These are phyloP conservation scores for Volucella bombylans DNA, from an alignment of 2,888 invertebrate genomes.

Conservation along the genomic window DNA sequence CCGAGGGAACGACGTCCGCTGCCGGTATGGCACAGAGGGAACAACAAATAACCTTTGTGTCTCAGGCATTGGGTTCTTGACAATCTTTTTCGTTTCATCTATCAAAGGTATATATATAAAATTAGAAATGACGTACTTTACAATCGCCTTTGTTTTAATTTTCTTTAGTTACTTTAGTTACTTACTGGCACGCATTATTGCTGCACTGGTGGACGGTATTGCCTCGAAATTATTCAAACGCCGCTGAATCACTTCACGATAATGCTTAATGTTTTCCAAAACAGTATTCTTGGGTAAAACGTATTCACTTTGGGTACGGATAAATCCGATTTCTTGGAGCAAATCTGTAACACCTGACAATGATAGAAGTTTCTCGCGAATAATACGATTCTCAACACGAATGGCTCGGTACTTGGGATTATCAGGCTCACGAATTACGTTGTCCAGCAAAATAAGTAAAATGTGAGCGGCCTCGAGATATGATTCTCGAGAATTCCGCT, in stretches of 20 bases:
- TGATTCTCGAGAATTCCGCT: conserved; percentile 77
- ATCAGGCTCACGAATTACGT: conserved; percentile 80
- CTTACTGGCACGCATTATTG: conserved; percentile 63
- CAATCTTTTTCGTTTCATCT: conserved; percentile 47
- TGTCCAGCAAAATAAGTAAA: conserved; percentile 80
- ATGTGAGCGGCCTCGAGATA: conserved; percentile 81
- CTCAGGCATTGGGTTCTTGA: conserved; percentile 23
- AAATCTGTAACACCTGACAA: conserved; percentile 78
- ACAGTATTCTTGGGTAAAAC: conserved; percentile 78
- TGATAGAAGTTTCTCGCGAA: conserved; percentile 80
- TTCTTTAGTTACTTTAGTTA: conserved; percentile 3
- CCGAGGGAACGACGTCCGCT: conserved; percentile 81
- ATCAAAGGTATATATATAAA: conserved; percentile 32
- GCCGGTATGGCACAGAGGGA: conserved; percentile 78
- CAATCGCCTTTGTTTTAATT: background rate
- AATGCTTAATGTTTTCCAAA: conserved; percentile 79
- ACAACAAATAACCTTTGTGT: conserved; percentile 42
- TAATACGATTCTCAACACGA: conserved; percentile 80
- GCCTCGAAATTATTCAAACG: conserved; percentile 56
- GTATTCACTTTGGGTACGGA: conserved; percentile 76
- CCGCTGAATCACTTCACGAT: conserved; percentile 78
- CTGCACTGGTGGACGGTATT: conserved; percentile 49
- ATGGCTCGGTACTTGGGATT: conserved; percentile 81
- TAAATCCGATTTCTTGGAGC: conserved; percentile 81
- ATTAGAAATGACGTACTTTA: conserved; percentile 31